phyloP scores from a whole-genome alignment of 2,888 invertebrate genomes.

The Trichacis sp. region DNA sequence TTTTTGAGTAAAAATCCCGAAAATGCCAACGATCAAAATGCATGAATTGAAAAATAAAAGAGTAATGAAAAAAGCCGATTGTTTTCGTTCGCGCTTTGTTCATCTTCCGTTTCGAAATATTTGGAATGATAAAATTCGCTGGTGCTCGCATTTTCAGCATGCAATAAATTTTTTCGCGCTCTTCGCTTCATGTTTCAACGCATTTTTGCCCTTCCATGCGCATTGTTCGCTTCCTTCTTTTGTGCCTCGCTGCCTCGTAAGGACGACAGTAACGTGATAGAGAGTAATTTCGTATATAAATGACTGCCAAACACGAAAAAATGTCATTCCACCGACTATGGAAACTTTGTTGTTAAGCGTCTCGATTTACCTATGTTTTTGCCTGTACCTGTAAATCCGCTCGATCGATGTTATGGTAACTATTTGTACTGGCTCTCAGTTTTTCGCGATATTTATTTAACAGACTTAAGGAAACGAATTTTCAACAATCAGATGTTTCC shows the following conservation, averaged over 20 bases:
- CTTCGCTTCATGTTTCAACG: slow-evolving; percentile 9
- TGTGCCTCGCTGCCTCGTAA: slow-evolving; percentile 19
- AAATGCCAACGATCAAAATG: too few relatives aligned
- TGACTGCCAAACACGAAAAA: slow-evolving; percentile 58
- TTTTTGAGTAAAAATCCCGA: too few relatives aligned
- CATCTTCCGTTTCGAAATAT: not conserved
- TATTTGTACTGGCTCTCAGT: slow-evolving; percentile 26
- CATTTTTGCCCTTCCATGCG: slow-evolving; percentile 27
- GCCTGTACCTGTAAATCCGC: slow-evolving; percentile 37
- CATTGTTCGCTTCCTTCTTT: slow-evolving; percentile 30
- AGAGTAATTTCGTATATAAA: slow-evolving; percentile 58
- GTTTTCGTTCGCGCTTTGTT: not conserved
- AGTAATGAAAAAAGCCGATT: too few relatives aligned
- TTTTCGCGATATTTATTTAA: too few relatives aligned
- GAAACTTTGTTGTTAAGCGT: slow-evolving; percentile 51
- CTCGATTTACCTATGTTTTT: slow-evolving; percentile 39
- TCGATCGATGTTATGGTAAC: slow-evolving; percentile 42
- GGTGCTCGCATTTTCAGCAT: not conserved
- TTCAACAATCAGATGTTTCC: too few relatives aligned
- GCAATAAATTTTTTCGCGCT: not conserved
- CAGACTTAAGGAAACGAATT: too few relatives aligned
- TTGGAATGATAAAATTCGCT: not conserved
- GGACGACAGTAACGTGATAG: slow-evolving; percentile 49
- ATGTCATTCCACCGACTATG: slow-evolving; percentile 56
- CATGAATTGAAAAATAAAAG: too few relatives aligned